phyloP scores from a whole-genome alignment of 92 coral and sea anemone genomes.

The Epizoanthus illoricatus region DNA sequence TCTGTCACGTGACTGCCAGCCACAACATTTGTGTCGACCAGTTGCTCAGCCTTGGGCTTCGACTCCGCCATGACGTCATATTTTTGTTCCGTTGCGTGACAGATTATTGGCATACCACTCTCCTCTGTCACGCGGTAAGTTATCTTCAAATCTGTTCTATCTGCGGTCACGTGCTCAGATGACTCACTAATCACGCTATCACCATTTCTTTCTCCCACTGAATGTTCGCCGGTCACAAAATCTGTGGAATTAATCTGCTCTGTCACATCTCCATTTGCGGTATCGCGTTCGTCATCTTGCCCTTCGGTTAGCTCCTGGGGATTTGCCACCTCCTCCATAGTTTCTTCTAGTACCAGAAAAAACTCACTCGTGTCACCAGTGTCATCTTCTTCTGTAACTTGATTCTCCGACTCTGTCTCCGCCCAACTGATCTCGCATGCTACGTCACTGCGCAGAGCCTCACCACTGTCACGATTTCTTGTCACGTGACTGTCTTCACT shows the following conservation, averaged over 20 bases:
- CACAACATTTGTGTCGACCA: neutral
- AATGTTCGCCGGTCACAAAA: neutral
- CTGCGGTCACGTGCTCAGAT: neutral
- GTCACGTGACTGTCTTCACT: too few relatives aligned
- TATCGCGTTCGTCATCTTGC: neutral
- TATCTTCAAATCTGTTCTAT: conserved; percentile 10
- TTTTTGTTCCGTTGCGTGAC: conserved; percentile 23
- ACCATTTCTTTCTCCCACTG: neutral
- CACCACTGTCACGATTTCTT: neutral
- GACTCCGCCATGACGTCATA: conserved; percentile 4
- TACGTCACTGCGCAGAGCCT: neutral
- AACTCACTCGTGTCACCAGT: conserved; percentile 14
- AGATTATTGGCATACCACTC: neutral
- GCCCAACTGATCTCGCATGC: neutral
- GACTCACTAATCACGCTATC: neutral
- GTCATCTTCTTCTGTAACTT: neutral
- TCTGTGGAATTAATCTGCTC: neutral
- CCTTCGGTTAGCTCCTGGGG: neutral
- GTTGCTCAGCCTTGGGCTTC: neutral
- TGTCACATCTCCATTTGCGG: conserved; percentile 15
- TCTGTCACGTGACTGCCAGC: neutral
- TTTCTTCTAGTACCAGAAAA: conserved; percentile 28
- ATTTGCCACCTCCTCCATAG: neutral
- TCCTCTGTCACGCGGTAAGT: neutral
- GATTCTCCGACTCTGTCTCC: neutral